Conservation (phyloP, 2,113 vertebrate species). For the Labeo catla region DNA sequence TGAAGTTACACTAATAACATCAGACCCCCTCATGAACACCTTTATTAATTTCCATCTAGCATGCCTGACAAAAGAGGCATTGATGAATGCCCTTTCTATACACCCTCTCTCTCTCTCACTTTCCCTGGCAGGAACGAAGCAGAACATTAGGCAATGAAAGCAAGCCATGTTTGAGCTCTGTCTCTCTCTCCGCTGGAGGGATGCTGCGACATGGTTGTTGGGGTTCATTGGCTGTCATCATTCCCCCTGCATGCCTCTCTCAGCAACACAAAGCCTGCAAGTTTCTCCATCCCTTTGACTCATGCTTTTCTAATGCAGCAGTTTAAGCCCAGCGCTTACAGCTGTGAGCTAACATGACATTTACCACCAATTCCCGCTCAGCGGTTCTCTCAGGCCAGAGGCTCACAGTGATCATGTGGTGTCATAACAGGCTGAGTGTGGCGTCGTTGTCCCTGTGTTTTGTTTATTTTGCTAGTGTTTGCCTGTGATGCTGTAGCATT, state of each 20-base stretch:
- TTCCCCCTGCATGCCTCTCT: background rate
- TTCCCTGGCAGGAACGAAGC: background rate
- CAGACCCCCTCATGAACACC: background rate
- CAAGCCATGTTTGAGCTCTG: conserved; percentile 8
- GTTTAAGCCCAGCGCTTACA: conserved; percentile 17
- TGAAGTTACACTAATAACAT: conserved; percentile 30
- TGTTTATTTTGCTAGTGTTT: conserved; percentile 7
- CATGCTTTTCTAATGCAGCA: conserved; percentile 15
- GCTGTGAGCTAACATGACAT: background rate
- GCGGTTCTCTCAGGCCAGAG: conserved; percentile 10
- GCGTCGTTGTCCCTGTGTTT: background rate
- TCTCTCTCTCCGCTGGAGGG: conserved; percentile 18
- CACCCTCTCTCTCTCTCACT: background rate
- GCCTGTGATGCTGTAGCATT: background rate
- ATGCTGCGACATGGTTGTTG: conserved; percentile 13
- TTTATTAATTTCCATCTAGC: conserved; percentile 31
- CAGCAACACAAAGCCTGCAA: conserved; percentile 13
- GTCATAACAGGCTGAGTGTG: background rate
- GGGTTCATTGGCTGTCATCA: conserved; percentile 23
- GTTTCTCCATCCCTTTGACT: conserved; percentile 15
- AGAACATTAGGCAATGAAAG: conserved; percentile 28
- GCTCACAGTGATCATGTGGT: background rate
- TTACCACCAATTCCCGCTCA: background rate
- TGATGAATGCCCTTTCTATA: conserved; percentile 33
- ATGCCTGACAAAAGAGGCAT: conserved; percentile 24